Evolutionary conservation across 2,888 invertebrate species (phyloP), one percentile per base, ranked within the genome.

Genomic region (Drosophila parthenogenetica): DNA sequence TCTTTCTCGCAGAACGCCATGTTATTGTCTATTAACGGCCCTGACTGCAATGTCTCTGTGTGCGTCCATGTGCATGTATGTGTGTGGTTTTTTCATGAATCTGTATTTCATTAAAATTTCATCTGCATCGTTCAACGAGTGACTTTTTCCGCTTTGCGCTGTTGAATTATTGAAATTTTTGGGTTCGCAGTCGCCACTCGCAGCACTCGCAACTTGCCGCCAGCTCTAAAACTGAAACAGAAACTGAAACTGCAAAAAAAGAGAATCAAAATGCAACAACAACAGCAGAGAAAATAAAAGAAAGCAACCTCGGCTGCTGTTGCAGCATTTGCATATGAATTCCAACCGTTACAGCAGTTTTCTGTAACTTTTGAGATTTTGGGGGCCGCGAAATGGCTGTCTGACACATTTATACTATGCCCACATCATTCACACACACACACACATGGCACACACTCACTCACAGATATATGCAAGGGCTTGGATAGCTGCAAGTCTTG

Each of bases 101-200:
- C 87, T 84, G 89, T 86, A 84, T 86, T 88, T 82, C 89, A 88
- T 89, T 86, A 87, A 89, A 89, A 84, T 84, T 89, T 87, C 86
- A 87, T 88, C 87, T 74, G 86, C 87, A 83, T 83, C 88, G 87
- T 82, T 88, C 85, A 84, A 86, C 86, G 84, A 87, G 82, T 84
- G 84, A 81, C 87, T 86, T 87, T 87, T 88, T 86, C 87, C 87
- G 87, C 82, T 89, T 84, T 87, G 79, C 73, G 76, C 84, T 84
- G 82, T 81, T 88, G 82, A 89, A 89, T 88, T 88, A 88, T 88
- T 88, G 86, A 87, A 87, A 86, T 87, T 82, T 87, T 54, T 61
- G 74, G 73, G 72, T 73, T 85, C 77, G 57, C 80, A 83, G 83
- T 77, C 79, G 72, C 77, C 81, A 83, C 63, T 49, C 59, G 42